Conservation (phyloP, 37 sponge, comb jelly and placozoan species). For the Crambe crambe region DNA sequence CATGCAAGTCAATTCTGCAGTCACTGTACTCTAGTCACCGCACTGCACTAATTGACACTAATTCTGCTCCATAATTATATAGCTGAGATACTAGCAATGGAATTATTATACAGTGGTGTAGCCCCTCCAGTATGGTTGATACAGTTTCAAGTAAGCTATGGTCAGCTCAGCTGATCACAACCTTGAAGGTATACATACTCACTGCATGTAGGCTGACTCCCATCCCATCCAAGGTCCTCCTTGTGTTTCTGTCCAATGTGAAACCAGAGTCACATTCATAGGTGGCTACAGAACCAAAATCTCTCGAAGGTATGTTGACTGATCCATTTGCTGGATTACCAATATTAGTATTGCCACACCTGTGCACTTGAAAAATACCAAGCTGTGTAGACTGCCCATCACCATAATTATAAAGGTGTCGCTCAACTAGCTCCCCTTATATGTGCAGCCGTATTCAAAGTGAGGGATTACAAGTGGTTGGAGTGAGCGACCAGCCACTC, state of each 20-base stretch:
- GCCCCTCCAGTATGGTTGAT: no score
- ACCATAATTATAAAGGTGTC: background rate
- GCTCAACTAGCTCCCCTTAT: background rate
- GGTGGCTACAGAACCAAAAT: constrained; percentile 5
- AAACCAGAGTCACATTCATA: constrained; percentile 4
- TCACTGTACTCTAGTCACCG: no score
- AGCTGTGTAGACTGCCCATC: background rate
- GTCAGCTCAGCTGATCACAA: no score
- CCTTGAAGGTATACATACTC: no score
- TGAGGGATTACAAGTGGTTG: background rate
- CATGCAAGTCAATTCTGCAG: no score
- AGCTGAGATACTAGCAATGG: background rate
- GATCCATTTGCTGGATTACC: background rate
- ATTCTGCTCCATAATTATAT: no score
- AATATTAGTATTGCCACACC: background rate
- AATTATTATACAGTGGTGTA: background rate
- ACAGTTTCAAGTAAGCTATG: no score
- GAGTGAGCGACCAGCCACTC: background rate
- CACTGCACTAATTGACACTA: no score
- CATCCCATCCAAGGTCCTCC: constrained; percentile 25
- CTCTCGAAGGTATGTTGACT: background rate
- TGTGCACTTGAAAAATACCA: background rate
- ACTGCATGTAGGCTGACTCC: constrained; percentile 9
- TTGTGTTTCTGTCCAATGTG: background rate
- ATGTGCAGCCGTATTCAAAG: no score